phyloP scores from a whole-genome alignment of 1,140 invertebrate genomes.

The Drosophila yakuba region DNA sequence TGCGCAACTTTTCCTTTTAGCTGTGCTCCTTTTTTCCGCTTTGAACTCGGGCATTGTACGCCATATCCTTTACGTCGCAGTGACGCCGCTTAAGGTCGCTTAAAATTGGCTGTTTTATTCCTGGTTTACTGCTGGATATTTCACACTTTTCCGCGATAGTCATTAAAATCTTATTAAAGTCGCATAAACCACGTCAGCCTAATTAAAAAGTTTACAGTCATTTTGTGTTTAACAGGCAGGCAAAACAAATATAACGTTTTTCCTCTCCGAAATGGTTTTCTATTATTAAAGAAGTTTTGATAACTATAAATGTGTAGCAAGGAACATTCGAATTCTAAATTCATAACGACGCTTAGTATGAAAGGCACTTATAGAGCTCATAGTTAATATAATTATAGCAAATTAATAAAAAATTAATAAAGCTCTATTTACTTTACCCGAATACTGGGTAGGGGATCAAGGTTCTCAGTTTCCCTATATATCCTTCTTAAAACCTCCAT shows the following conservation, averaged over 20 bases:
- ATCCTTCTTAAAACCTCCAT: too few relatives aligned
- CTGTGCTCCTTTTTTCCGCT: slow-evolving; percentile 28
- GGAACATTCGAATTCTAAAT: too few relatives aligned
- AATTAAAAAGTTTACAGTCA: slow-evolving; percentile 68
- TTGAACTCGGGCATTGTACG: slow-evolving; percentile 16
- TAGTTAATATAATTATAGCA: too few relatives aligned
- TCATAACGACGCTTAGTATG: too few relatives aligned
- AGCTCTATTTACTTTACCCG: too few relatives aligned
- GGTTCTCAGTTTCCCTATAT: too few relatives aligned
- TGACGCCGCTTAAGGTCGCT: slow-evolving; percentile 32
- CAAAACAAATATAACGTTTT: too few relatives aligned
- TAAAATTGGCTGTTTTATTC: slow-evolving; percentile 16
- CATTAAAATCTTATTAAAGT: slow-evolving; percentile 64
- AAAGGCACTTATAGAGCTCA: too few relatives aligned
- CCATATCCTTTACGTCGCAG: background rate
- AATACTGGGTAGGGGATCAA: too few relatives aligned
- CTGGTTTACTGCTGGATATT: slow-evolving; percentile 32
- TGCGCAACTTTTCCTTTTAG: slow-evolving; percentile 67
- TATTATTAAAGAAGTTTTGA: too few relatives aligned
- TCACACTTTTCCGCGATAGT: slow-evolving; percentile 45
- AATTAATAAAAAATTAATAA: too few relatives aligned
- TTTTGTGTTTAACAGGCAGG: slow-evolving; percentile 19
- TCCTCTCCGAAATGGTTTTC: too few relatives aligned
- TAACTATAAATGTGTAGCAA: background rate
- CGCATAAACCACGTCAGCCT: slow-evolving; percentile 60